Conservation (phyloP, 2,888 invertebrate genomes). For the Drosophila nigricruria region DNA sequence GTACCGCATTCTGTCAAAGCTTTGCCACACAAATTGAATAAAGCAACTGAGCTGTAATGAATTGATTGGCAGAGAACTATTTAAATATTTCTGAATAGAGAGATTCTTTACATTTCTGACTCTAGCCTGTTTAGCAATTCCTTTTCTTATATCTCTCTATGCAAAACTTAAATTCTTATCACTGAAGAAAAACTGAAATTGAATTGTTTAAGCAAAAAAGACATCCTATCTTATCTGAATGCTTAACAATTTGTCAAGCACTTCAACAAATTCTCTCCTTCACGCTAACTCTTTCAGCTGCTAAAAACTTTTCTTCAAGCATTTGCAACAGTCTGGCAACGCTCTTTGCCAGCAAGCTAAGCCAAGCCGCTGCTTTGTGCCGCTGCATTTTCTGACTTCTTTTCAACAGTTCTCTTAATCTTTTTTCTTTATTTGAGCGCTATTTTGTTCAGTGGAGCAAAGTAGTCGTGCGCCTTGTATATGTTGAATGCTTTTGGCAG, state of each 20-base stretch:
- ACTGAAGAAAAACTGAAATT: not conserved
- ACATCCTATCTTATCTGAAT: not conserved
- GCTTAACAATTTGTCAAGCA: constrained; percentile 4
- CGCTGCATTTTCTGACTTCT: constrained; percentile 5
- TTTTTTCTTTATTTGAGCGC: not conserved
- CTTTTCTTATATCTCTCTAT: not conserved
- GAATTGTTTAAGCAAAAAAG: not conserved
- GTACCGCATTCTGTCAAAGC: no score
- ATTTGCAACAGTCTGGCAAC: constrained; percentile 25
- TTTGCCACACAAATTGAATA: no score
- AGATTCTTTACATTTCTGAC: not conserved
- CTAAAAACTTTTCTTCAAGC: not conserved
- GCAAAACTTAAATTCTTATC: not conserved
- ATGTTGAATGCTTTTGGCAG: constrained; percentile 21
- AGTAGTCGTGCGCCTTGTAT: constrained; percentile 21
- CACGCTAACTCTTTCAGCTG: not conserved
- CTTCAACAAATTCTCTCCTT: constrained; percentile 1
- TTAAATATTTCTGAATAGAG: not conserved
- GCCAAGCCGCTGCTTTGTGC: constrained; percentile 2
- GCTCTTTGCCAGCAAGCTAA: not conserved
- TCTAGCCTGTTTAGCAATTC: not conserved
- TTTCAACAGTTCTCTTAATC: not conserved
- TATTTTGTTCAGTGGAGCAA: not conserved
- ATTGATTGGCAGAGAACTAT: not conserved
- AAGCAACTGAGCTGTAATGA: no score